A percentile compares a stretch with the other conserved stretches of the same genome.
Evolutionary conservation across 64 coral and sea anemone species (phyloP).

Genomic region (Actinia equina): DNA sequence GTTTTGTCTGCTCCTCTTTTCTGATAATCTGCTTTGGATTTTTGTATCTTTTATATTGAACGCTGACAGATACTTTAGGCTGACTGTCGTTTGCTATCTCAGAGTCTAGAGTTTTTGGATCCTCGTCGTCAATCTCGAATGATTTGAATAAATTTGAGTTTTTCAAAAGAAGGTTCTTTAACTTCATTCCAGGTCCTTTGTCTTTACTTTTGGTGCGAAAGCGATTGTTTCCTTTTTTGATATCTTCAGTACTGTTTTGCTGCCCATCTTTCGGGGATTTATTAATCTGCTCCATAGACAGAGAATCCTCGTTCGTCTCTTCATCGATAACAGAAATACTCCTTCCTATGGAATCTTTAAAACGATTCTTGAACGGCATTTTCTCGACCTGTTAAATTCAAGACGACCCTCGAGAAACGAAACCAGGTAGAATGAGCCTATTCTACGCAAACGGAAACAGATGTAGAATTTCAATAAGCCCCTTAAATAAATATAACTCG

Average conservation of each 20-base stretch:
- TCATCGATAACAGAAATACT: not conserved
- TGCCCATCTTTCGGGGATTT: not conserved
- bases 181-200: not conserved
- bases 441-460: slow-evolving; percentile 5
- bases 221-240: not conserved
- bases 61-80: not conserved
- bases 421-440: not conserved
- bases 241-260: not conserved
- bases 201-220: not conserved
- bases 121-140: not conserved
- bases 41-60: not conserved
- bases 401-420: not conserved
- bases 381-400: not conserved
- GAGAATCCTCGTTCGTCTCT: not conserved
- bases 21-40: not conserved
- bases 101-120: not conserved
- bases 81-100: not conserved
- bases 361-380: not conserved
- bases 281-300: not conserved
- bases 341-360: not conserved
- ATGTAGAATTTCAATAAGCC: not conserved
- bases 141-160: slow-evolving; percentile 1
- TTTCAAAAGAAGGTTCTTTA: not conserved
- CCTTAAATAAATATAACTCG: slow-evolving; percentile 8
- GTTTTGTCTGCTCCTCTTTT: not conserved